Base-by-base conservation (phyloP, 2,888 invertebrate species). In the Hypercompe scribonia region DNA sequence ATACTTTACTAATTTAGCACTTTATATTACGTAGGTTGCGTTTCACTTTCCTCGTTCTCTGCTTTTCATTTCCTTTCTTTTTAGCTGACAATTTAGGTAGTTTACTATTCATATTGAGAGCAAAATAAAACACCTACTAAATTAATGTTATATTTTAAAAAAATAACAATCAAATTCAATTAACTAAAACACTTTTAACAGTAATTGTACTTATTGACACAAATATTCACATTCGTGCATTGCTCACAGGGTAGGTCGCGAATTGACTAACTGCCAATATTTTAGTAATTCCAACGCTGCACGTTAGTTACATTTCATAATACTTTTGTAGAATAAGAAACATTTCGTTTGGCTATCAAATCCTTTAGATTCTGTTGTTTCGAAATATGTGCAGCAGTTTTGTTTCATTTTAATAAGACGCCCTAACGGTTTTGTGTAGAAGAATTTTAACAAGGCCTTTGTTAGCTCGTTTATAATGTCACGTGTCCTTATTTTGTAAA, bases 391-490 rank as follows among this genome's bases (percentile, higher is more conserved):
- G 77, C 77, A 67, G 70, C 39, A 78, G 88, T 91, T 90, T 92
- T 90, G 90, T 91, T 92, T 89, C 86, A 85, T 87, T 92, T 90
- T 91, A 92, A 93, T 91, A 89, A 87, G 91, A 82, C 82, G 79
- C 79, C 83, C 84, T 86, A 90, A 88, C 88, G 87, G 89, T 86
- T 83, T 81, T 75, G 77, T 84, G 86, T 88, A 82, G 87, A 91
- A 91, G 94, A 93, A 95, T 94, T 90, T 94, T 95, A 95, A 95
- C 94, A 94, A 95, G 94, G 90, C 84, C 91, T 92, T 94, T 94
- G 93, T 92, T 91, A 87, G 87, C 83, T 81, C 81, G 80, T 74
- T 81, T 86, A 88, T 85, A 80, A 89, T 85, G 87, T 88, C 87
- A 83, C 79, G 77, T 84, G 84, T 78, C 79, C 78, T 78, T 80